phyloP scores from a whole-genome alignment of 1,140 invertebrate genomes.

The Mylabris phalerata region DNA sequence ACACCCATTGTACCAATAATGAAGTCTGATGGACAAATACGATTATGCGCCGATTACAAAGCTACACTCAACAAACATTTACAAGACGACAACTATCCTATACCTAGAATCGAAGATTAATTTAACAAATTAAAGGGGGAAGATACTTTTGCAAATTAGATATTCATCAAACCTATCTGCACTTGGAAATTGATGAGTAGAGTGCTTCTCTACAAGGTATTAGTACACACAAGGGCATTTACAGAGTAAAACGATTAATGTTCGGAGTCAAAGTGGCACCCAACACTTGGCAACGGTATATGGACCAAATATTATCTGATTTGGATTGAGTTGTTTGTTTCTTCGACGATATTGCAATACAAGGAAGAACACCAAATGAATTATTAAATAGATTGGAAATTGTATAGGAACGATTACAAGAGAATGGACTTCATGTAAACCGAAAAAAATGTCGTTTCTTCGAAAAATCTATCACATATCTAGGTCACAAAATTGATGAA shows the following conservation, averaged over 20 bases:
- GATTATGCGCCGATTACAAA: conserved; percentile 8
- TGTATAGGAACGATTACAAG: not conserved
- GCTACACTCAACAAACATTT: conserved; percentile 4
- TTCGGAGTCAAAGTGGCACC: conserved; percentile 34
- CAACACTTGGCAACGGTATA: conserved; percentile 30
- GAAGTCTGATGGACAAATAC: no score
- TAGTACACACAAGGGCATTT: conserved; percentile 32
- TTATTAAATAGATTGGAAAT: not conserved
- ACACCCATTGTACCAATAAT: no score
- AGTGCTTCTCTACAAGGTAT: conserved; percentile 31
- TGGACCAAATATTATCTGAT: conserved; percentile 25
- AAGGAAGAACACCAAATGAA: conserved; percentile 7
- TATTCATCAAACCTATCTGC: conserved; percentile 29
- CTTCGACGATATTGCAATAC: conserved; percentile 15
- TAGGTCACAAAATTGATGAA: conserved; percentile 28
- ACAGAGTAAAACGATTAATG: conserved; percentile 29
- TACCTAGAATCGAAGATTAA: conserved; percentile 7
- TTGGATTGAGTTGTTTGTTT: conserved; percentile 2
- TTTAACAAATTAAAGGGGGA: conserved; percentile 18
- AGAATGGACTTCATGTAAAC: conserved; percentile 12
- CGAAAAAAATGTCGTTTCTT: conserved; percentile 17
- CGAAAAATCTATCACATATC: conserved; percentile 14
- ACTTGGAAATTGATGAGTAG: conserved; percentile 30
- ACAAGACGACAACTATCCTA: conserved; percentile 6
- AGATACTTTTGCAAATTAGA: conserved; percentile 30